Evolutionary conservation across 1,140 invertebrate species (phyloP), one percentile per base, ranked within the genome.

Genomic region (Drosophila asahinai): DNA sequence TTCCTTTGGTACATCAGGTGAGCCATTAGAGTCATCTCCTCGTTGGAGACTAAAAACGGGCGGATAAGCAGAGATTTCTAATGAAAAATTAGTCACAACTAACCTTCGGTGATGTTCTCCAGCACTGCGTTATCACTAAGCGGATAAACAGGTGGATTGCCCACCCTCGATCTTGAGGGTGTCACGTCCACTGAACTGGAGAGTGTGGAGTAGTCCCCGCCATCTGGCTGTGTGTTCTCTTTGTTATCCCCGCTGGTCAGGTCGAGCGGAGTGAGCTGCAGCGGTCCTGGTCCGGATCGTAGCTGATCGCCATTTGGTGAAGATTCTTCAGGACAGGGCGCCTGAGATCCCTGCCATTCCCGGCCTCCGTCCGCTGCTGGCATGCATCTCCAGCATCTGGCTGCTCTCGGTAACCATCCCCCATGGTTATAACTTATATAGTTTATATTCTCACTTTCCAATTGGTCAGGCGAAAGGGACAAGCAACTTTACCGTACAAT

Each of bases 41-140:
- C 83, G 49, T 83, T 73, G 14, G 83, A 87, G 14, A 89, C 83
- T 87, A 48, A 19, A 55, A 15, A n/a, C n/a, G 8, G 47, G 15
- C 25, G 5, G n/a, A 14, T 70, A 12, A 22, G 14, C 6, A 14
- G 2, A 19, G 4, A n/a, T 1, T 22, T 25, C 27, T n/a, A 12
- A 12, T 3, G 9, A 17, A 36, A 48, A 22, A 3, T 2, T 25
- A 25, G 4, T 15, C 9, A 2, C 2, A 3, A 15, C 60, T 58
- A 6, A 90, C 86, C 86, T 65, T 89, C 86, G 4, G 81, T 84
- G 2, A 89, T 89, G 22, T 86, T 84, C 19, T 90, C 81, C 8
- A 89, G 59, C 19, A 83, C 52, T 12, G 84, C 84, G 42, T 86
- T 74, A 3, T 67, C 84, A 40, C 70, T 83, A 14, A 87, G 43